These are phyloP conservation scores for Vespertilio murinus DNA, from an alignment of 2,797 vertebrate species.

Conservation along the genomic window DNA sequence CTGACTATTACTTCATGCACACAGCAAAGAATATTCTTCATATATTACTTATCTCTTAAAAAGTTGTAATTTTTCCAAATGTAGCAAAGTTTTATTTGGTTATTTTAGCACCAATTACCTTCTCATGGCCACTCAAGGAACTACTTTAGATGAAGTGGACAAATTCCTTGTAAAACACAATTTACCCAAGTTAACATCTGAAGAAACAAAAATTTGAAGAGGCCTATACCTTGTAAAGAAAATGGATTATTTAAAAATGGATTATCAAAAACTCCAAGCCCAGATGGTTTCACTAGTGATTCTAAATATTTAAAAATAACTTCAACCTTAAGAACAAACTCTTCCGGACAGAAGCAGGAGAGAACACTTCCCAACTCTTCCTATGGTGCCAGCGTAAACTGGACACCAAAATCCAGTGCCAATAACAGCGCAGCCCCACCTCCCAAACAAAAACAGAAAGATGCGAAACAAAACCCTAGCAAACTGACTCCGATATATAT, in stretches of 20 bases:
- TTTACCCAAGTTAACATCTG: background rate
- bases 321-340: background rate
- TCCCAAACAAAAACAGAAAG: background rate
- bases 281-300: background rate
- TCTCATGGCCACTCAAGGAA: background rate
- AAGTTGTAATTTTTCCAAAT: background rate
- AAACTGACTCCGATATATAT: background rate
- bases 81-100: background rate
- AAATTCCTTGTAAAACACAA: background rate
- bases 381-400: background rate
- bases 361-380: background rate
- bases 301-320: background rate
- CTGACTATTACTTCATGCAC: background rate
- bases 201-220: background rate
- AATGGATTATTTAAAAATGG: background rate
- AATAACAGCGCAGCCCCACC: background rate
- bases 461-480: background rate
- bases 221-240: background rate
- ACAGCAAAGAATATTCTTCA: background rate
- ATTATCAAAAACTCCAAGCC: background rate
- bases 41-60: background rate
- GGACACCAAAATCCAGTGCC: background rate
- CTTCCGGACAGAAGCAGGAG: background rate
- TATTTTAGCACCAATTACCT: background rate
- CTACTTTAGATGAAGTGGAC: background rate